Conservation (phyloP, 2,113 vertebrate genomes). For the Rhea pennata region DNA sequence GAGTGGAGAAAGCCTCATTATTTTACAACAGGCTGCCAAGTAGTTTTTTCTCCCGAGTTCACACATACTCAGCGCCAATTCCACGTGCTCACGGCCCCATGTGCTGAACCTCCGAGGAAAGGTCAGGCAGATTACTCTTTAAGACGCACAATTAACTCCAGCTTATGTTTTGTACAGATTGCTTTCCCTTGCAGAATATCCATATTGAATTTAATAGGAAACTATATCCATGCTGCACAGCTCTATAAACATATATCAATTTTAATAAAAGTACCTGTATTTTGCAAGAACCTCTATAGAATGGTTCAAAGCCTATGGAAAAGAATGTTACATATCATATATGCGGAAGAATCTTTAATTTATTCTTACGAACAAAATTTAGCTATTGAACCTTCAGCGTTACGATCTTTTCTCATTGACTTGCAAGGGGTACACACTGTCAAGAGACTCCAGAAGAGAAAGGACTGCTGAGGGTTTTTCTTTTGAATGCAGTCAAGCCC, state of each 20-base stretch:
- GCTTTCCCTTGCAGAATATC: not conserved
- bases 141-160: not conserved
- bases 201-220: not conserved
- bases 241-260: not conserved
- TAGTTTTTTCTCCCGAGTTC: not conserved
- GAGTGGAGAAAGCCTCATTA: not conserved
- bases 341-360: not conserved
- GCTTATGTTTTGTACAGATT: not conserved
- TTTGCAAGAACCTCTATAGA: not conserved
- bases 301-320: not conserved
- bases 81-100: not conserved
- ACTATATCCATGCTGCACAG: not conserved
- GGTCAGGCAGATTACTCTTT: not conserved
- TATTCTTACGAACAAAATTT: not conserved
- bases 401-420: not conserved
- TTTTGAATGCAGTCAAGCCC: not conserved
- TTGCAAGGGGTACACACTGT: accelerated
- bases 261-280: not conserved
- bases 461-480: not conserved
- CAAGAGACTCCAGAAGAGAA: not conserved
- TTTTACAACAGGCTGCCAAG: not conserved
- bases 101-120: not conserved
- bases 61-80: accelerated
- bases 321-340: not conserved
- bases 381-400: not conserved